phyloP scores from a whole-genome alignment of 92 coral and sea anemone genomes.

The Porites evermanni region DNA sequence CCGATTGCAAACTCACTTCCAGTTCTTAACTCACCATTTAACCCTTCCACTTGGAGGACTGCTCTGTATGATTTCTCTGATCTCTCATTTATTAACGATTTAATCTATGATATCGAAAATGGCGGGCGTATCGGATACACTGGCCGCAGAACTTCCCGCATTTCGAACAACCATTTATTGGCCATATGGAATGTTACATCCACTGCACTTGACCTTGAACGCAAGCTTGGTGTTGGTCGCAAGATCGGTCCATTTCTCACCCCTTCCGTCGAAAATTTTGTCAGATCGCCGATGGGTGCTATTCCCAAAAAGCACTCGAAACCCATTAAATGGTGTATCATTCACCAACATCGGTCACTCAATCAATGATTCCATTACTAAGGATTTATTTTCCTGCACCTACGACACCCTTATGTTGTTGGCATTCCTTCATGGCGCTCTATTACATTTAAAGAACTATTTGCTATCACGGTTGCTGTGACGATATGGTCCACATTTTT shows the following conservation, averaged over 20 bases:
- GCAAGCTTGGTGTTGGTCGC: constrained; percentile 37
- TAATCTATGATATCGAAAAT: neutral
- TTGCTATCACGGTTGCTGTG: constrained; percentile 46
- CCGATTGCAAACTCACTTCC: constrained; percentile 38
- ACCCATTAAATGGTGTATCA: constrained; percentile 46
- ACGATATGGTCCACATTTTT: neutral
- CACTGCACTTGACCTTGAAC: constrained; percentile 29
- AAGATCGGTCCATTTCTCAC: constrained; percentile 51
- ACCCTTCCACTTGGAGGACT: neutral
- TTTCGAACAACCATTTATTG: constrained; percentile 21
- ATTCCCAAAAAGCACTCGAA: constrained; percentile 56
- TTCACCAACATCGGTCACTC: constrained; percentile 26
- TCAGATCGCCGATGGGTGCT: constrained; percentile 63
- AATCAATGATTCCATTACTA: constrained; percentile 20
- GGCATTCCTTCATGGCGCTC: neutral
- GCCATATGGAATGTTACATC: constrained; percentile 30
- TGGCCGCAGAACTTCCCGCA: neutral
- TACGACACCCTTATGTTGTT: constrained; percentile 44
- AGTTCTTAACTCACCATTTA: neutral
- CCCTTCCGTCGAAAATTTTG: constrained; percentile 23
- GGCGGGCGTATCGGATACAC: neutral
- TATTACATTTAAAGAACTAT: constrained; percentile 53
- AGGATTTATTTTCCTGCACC: constrained; percentile 10
- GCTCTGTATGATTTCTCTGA: neutral
- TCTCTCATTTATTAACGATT: neutral